These are phyloP conservation scores for Glaucomys volans DNA, from an alignment of 2,113 vertebrate species.

Conservation along the genomic window DNA sequence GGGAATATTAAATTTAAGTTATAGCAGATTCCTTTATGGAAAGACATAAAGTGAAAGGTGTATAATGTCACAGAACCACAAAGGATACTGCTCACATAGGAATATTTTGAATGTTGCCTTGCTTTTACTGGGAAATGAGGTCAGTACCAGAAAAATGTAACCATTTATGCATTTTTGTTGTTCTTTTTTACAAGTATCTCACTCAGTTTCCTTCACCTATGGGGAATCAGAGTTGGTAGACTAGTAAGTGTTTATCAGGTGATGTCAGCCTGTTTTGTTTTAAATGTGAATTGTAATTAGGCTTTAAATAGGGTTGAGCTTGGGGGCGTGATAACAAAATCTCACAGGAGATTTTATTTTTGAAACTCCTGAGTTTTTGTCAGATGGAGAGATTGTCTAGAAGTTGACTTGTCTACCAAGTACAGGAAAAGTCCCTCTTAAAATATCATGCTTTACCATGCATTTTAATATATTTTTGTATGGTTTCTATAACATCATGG, in stretches of 20 bases:
- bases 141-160: background rate
- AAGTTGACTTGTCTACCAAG: background rate
- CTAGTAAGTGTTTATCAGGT: conserved; percentile 1
- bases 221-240: background rate
- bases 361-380: background rate
- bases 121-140: background rate
- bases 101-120: background rate
- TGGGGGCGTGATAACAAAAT: background rate
- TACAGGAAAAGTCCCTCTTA: background rate
- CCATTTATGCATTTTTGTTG: background rate
- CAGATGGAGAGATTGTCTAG: background rate
- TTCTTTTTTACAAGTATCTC: background rate
- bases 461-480: background rate
- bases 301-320: conserved; percentile 5
- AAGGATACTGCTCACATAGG: background rate
- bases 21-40: background rate
- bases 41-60: background rate
- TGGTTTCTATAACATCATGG: background rate
- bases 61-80: background rate
- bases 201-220: background rate
- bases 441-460: background rate
- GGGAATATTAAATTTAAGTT: conserved; percentile 7
- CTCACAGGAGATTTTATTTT: conserved; percentile 33
- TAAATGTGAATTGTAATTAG: conserved; percentile 43
- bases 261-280: background rate